phyloP scores from a whole-genome alignment of 2,888 invertebrate genomes.

The Parnassius mnemosyne region DNA sequence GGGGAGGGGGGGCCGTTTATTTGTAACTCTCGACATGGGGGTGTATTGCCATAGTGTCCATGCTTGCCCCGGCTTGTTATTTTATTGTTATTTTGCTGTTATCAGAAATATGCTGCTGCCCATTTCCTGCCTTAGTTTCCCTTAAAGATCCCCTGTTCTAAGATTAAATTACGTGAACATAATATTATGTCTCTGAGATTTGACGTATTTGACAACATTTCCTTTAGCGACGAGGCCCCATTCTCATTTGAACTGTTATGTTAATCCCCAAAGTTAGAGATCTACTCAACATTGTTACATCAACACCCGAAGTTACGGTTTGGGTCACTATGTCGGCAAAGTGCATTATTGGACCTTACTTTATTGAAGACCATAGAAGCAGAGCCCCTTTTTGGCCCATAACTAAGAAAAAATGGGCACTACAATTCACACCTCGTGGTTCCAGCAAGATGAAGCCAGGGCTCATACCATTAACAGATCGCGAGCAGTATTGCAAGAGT shows the following conservation, averaged over 20 bases:
- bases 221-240: too few relatives aligned
- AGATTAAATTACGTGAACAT: too few relatives aligned
- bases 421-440: neutral
- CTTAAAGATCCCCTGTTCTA: too few relatives aligned
- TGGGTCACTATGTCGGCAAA: neutral
- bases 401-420: neutral
- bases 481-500: neutral
- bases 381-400: neutral
- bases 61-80: too few relatives aligned
- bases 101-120: too few relatives aligned
- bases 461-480: neutral
- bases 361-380: neutral
- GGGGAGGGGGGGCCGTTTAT: too few relatives aligned
- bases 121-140: too few relatives aligned
- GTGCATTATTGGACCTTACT: neutral
- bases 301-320: neutral
- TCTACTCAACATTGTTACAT: neutral
- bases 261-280: neutral
- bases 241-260: neutral
- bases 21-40: too few relatives aligned
- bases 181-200: too few relatives aligned
- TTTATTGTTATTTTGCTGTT: too few relatives aligned
- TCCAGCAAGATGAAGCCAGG: neutral
- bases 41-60: too few relatives aligned
- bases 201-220: too few relatives aligned